Percentiles rank a stretch among this genome's conserved stretches.
Evolutionary conservation across 1,140 invertebrate genomes (phyloP).

Genomic region (Halesus radiatus): DNA sequence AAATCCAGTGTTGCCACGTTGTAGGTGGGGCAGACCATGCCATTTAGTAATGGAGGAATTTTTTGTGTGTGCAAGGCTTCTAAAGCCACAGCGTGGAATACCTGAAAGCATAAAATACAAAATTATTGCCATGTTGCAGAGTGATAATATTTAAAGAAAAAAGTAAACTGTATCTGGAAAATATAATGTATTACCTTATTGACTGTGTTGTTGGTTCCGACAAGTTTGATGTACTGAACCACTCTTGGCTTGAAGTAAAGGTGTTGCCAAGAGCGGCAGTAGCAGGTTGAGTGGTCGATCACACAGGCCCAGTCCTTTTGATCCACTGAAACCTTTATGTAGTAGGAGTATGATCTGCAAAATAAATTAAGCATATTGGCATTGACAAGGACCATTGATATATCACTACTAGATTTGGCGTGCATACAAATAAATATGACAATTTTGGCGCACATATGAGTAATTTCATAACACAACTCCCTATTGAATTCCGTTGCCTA

Average conservation of each 20-base stretch:
- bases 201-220: conserved; percentile 96
- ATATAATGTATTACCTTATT: conserved; percentile 77
- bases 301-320: conserved; percentile 95
- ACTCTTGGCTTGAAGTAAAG: conserved; percentile 93
- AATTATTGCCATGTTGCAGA: neutral
- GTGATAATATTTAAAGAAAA: neutral
- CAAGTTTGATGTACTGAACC: conserved; percentile 90
- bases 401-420: too few relatives aligned
- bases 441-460: too few relatives aligned
- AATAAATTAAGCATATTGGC: too few relatives aligned
- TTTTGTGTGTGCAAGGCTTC: conserved; percentile 89
- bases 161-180: too few relatives aligned
- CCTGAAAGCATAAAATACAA: conserved; percentile 67
- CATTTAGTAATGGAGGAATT: conserved; percentile 81
- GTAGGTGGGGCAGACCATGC: conserved; percentile 85
- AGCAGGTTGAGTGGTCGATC: conserved; percentile 91
- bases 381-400: too few relatives aligned
- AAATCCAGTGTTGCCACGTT: conserved; percentile 94
- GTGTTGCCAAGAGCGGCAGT: conserved; percentile 96
- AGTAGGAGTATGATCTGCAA: conserved; percentile 93
- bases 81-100: conserved; percentile 94
- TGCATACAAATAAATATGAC: too few relatives aligned
- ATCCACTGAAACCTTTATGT: conserved; percentile 96
- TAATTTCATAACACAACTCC: too few relatives aligned
- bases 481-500: too few relatives aligned